Evolutionary conservation across 2,797 vertebrate genomes (phyloP), one percentile per base, ranked within the genome.

Genomic region (Melopsittacus undulatus): DNA sequence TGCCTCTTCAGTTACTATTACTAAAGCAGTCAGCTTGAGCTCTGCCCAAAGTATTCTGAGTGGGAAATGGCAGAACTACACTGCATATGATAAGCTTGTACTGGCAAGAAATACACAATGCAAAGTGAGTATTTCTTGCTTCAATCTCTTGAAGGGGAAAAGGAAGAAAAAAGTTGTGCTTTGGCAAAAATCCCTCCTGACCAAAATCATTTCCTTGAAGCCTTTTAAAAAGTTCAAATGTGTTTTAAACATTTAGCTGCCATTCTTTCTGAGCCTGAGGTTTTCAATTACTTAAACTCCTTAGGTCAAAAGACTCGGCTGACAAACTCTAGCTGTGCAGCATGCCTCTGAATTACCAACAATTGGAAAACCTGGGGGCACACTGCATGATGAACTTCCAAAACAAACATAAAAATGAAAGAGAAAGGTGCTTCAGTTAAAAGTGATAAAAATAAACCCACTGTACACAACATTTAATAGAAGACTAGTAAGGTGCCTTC

Each of bases 401-500:
- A 75, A 88, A 66, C 45, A 87, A 95, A 79, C 13, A 49, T 24
- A 77, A 43, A 86, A 96, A 52, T 18, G 27, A 86, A 95, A 91
- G 27, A 51, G 29, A 73, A 96, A 96, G 79, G 94, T 93, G 89
- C 92, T 73, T 93, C 27, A 4, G 36, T 13, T 62, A 54, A 49
- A 52, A 82, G 42, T 29, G 62, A 90, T 86, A 56, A 73, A 83
- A 92, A 72, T 45, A 79, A 86, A 61, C 32, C 45, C 76, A 62
- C 2, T 7, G 8, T 17, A 85, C 42, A 87, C 29, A 64, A 77
- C 61, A 26, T 52, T 51, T 72, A 54, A 88, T 1, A 87, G 88
- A 94, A 89, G 69, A 90, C 56, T 38, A 92, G 11, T 82, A 89
- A 96, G 49, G 87, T 89, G 73, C 66, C 81, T 90, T 70, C 90